A percentile compares a stretch with the other conserved stretches of the same genome.
phyloP scores from a whole-genome alignment of 2,888 invertebrate species.

The Parnassius glacialis region DNA sequence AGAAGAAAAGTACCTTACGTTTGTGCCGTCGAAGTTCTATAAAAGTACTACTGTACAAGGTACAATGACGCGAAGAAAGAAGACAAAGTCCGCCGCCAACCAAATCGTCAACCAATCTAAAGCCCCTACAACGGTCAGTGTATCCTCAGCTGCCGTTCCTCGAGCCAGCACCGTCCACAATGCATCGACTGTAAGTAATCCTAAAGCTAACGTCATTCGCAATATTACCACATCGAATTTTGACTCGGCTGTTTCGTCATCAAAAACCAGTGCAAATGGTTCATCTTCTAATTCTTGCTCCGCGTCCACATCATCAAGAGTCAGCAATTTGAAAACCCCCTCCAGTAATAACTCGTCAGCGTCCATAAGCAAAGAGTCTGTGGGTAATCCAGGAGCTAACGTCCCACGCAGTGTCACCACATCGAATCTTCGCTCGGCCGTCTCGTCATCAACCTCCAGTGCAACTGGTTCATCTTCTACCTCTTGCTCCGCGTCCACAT shows the following conservation, averaged over 20 bases:
- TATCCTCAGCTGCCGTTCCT: too few species aligned
- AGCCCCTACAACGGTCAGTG: not conserved
- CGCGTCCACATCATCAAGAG: not conserved
- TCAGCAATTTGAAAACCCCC: not conserved
- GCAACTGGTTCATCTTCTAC: not conserved
- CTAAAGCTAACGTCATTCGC: not conserved
- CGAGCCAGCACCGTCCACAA: too few species aligned
- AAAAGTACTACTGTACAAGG: not conserved
- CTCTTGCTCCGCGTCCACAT: not conserved
- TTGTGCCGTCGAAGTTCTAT: too few species aligned
- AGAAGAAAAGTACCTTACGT: too few species aligned
- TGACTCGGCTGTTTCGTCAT: not conserved
- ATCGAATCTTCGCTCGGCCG: not conserved
- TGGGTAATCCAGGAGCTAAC: not conserved
- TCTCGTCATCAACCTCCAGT: not conserved
- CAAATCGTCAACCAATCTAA: not conserved
- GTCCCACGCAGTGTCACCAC: not conserved
- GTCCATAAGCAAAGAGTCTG: constrained; percentile 1
- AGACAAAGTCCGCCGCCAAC: constrained; percentile 10
- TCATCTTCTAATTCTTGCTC: not conserved
- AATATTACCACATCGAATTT: not conserved
- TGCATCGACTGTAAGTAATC: not conserved
- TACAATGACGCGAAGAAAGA: constrained; percentile 21
- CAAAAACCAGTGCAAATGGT: not conserved
- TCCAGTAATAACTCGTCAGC: not conserved